Base-by-base conservation (phyloP, 1,140 invertebrate genomes). In the Nylanderia fulva region DNA sequence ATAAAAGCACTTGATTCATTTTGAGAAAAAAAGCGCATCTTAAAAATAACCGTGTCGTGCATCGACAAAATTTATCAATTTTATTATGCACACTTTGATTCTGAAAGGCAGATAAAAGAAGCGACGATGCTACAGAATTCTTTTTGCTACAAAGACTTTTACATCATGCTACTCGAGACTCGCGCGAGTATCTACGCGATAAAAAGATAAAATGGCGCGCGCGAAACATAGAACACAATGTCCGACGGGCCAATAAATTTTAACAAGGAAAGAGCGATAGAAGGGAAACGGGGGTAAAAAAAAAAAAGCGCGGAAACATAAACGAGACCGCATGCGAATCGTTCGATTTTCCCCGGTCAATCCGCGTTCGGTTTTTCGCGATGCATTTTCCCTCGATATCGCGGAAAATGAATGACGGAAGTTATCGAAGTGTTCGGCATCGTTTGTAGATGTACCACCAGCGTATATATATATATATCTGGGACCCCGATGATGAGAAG, bases 401-500 rank as follows among this genome's bases (percentile, higher is more conserved):
- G 45, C 58, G 13, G 39, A 72, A 72, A 72, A 72, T 82, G 52
- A 82, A 24, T 66, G 36, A 80, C 45, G 33, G 33, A 79, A 42
- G 48, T 13, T 33, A 56, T 15, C 24, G 64, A 58, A 11, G 68
- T 52, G 68, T 52, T 52, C 45, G 66, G 15, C 64, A 11, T 56
- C 58, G 36, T 64, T 58, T 42, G 33, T 42, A 58, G 64, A 71
- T 82, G 42, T 33, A 33, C 36, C 36, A 71, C 48, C 36, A 8
- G 11, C 52, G 24, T 69, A 80, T n/a, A n/a, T n/a, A n/a, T n/a
- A n/a, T n/a, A n/a, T n/a, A n/a, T 58, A 77, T 77, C 71, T 48
- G n/a, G 11, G n/a, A 24, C 33, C 72, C 33, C 72, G 83, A 85
- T 85, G 60, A 79, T 85, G 58, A 64, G 39, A n/a, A 48, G 42